Base-by-base conservation (phyloP, 2,113 vertebrate species). In the Carassius carassius region DNA sequence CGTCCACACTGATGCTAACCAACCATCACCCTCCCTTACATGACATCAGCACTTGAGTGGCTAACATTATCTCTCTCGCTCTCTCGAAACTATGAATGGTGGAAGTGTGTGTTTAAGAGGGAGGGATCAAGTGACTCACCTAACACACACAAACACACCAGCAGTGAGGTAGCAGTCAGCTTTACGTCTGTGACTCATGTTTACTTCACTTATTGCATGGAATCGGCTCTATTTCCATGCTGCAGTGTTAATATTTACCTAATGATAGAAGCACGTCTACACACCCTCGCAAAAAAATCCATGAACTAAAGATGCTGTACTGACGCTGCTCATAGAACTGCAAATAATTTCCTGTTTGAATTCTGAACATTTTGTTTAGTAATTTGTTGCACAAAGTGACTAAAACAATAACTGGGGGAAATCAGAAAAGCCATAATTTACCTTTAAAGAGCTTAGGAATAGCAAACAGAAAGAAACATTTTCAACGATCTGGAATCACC, bases 171-270 rank as follows among this genome's bases (percentile, higher is more conserved):
- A 91, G 90, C 90, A 69, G 41, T 83, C 88, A 77, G 94, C 91
- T 93, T 93, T 82, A 90, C 91, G 90, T 90, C 88, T 89, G 90
- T 95, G 94, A 95, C 91, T 95, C 94, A 95, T 90, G 89, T 93
- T 93, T 91, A 87, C 92, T 91, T 91, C 81, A 91, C 75, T 90
- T 83, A 88, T 88, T 90, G 89, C 90, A 90, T 86, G 90, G 88
- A 89, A 90, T 90, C 90, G 74, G 86, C 76, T 88, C 84, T 90
- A 91, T 90, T 91, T 91, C 82, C 90, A 89, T 87, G 85, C 88
- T 67, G 81, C 78, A 81, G 85, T 76, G 89, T 87, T 91, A 93
- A 92, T 91, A 91, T 93, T 92, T 90, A 92, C 90, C 87, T 65
- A 89, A 88, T 89, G 87, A 89, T 86, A 80, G 84, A 79, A 90